Base-by-base conservation (phyloP, 2,113 vertebrate species). In the Verasper variegatus region DNA sequence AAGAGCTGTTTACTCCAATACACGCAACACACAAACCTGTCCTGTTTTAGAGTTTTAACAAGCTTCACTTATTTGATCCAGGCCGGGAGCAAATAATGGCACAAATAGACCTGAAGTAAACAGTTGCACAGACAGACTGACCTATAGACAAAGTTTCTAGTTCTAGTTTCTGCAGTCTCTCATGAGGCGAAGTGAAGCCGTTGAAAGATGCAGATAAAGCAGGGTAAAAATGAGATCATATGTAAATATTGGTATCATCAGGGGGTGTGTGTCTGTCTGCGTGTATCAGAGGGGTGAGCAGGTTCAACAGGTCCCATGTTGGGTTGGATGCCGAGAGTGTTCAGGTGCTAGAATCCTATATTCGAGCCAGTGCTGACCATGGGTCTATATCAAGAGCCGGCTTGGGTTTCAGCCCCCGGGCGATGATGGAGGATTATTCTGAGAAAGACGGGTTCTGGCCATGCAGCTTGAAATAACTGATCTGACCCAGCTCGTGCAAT, bases 331-430 rank as follows among this genome's bases (percentile, higher is more conserved):
- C 87, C 71, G 78, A 2, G 75, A 84, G 91, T 83, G 86, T 87
- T 87, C 92, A 90, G 92, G 91, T 92, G 91, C 82, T 91, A 93
- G 86, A 93, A 92, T 93, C 89, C 90, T 84, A 88, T 89, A 87
- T 86, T 85, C 78, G 86, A 89, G 88, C 90, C 90, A 91, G 82
- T 86, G 88, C 91, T 93, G 92, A 92, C 92, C 88, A 64, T 88
- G 85, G 88, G 78, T 89, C 92, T 93, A 93, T 90, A 93, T 92
- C 91, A 84, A 92, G 92, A 88, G 68, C 68, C 77, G 75, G 83
- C 74, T 93, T 67, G 68, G 70, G 87, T 93, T 92, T 89, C 92
- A 90, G 85, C 65, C 65, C 71, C 85, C 63, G 27, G 66, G 78
- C 45, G 65, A 73, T 54, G 72, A 80, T 85, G 75, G 84, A 86